Percentiles rank a stretch among this genome's conserved stretches.
phyloP scores from a whole-genome alignment of 2,113 vertebrate genomes.

The Heptranchias perlo region DNA sequence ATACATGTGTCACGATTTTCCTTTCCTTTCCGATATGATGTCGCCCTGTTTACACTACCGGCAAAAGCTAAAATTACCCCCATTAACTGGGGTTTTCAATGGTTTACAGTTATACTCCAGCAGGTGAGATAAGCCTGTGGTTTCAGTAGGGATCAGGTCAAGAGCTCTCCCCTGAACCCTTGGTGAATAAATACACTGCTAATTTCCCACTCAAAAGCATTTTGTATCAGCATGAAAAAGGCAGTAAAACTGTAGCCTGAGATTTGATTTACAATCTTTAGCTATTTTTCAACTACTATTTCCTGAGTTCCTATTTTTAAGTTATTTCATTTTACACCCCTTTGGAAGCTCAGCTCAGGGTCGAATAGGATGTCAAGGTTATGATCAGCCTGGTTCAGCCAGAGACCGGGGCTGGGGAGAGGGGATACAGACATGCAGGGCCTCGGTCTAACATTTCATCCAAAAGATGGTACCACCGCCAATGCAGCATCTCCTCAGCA shows the following conservation, averaged over 20 bases:
- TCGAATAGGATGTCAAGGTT: neutral
- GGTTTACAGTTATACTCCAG: neutral
- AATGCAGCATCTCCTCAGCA: conserved; percentile 2
- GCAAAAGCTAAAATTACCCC: neutral
- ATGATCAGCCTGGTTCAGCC: neutral
- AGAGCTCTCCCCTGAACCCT: neutral
- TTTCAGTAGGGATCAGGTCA: neutral
- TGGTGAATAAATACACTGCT: too few relatives aligned
- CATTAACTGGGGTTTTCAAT: neutral
- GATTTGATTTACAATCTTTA: neutral
- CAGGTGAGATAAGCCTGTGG: neutral
- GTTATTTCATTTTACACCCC: neutral
- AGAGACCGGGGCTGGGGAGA: neutral
- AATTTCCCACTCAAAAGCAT: neutral
- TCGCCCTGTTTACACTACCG: neutral
- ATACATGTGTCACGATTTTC: neutral
- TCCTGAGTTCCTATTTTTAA: neutral
- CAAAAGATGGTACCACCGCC: too few relatives aligned
- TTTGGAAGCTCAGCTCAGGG: neutral
- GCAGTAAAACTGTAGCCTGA: neutral
- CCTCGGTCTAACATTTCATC: neutral
- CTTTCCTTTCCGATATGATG: neutral
- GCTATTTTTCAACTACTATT: neutral
- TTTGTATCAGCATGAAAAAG: neutral
- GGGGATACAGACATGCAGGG: neutral